Evolutionary conservation across 2,797 vertebrate genomes (phyloP).

Genomic region (Natrix natrix): DNA sequence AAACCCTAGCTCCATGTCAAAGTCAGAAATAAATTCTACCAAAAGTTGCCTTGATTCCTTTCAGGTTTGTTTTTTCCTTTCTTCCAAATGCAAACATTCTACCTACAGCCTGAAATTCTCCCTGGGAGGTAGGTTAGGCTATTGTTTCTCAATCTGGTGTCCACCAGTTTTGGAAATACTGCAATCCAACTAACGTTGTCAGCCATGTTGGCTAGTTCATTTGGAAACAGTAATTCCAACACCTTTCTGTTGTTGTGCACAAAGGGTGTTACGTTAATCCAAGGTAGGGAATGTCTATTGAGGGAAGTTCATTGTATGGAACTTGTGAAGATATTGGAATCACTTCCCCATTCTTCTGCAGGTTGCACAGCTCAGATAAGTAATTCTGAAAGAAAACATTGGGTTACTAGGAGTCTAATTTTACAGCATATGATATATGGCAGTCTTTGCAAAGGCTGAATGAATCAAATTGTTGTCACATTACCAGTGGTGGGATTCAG

Average conservation of each 20-base stretch:
- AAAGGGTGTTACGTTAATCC: neutral
- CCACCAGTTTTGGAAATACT: neutral
- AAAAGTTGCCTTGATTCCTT: neutral
- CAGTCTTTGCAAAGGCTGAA: neutral
- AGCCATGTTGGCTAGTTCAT: neutral
- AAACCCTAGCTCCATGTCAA: neutral
- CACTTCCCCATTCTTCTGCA: neutral
- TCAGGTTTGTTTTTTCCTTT: neutral
- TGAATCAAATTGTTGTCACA: neutral
- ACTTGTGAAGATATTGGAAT: neutral
- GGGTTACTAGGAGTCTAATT: conserved; percentile 3
- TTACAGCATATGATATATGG: neutral
- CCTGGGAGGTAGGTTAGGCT: neutral
- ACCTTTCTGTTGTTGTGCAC: neutral
- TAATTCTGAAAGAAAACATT: neutral
- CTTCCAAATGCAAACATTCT: neutral
- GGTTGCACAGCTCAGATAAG: neutral
- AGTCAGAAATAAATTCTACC: neutral
- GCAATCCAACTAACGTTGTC: neutral
- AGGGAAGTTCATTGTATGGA: neutral
- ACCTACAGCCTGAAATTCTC: neutral
- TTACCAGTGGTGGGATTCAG: neutral
- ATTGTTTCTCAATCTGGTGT: neutral
- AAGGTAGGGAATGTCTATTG: neutral
- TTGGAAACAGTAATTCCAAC: neutral